These are phyloP conservation scores for Coptodon bakossiorum DNA, from an alignment of 2,113 vertebrate genomes.

Conservation along the genomic window DNA sequence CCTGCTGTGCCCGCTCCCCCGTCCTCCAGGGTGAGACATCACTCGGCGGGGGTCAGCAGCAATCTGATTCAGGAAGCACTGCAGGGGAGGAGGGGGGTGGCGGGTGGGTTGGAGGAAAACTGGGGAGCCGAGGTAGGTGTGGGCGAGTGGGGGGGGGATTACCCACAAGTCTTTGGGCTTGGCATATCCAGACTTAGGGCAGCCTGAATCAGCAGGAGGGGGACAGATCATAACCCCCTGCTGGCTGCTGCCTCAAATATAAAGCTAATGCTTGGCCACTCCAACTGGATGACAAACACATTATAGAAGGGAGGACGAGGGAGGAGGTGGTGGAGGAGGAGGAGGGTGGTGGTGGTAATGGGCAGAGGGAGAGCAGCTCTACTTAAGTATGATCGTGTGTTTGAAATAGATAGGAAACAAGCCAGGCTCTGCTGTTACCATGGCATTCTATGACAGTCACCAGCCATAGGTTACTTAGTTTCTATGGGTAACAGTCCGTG, in stretches of 20 bases:
- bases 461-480: conserved; percentile 51
- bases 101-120: not conserved
- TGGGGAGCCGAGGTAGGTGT: not conserved
- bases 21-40: conserved; percentile 55
- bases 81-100: not conserved
- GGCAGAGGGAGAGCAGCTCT: conserved; percentile 6
- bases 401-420: conserved; percentile 39
- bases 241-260: conserved; percentile 46
- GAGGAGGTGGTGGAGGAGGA: not conserved
- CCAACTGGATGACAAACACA: conserved; percentile 34
- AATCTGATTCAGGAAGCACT: conserved; percentile 57
- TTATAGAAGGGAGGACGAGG: not conserved
- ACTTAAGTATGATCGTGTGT: conserved; percentile 31
- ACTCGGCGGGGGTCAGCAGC: conserved; percentile 52
- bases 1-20: conserved; percentile 15
- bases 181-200: conserved; percentile 49
- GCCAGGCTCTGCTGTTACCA: conserved; percentile 49
- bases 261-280: conserved; percentile 39
- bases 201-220: conserved; percentile 40
- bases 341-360: not conserved
- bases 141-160: not conserved
- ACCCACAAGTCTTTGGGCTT: conserved; percentile 54
- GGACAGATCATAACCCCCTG: conserved; percentile 20
- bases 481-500: conserved; percentile 42
- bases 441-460: conserved; percentile 38